These are phyloP conservation scores for Hydrozoanthus gracilis DNA, from an alignment of 92 coral and sea anemone species.

Conservation along the genomic window DNA sequence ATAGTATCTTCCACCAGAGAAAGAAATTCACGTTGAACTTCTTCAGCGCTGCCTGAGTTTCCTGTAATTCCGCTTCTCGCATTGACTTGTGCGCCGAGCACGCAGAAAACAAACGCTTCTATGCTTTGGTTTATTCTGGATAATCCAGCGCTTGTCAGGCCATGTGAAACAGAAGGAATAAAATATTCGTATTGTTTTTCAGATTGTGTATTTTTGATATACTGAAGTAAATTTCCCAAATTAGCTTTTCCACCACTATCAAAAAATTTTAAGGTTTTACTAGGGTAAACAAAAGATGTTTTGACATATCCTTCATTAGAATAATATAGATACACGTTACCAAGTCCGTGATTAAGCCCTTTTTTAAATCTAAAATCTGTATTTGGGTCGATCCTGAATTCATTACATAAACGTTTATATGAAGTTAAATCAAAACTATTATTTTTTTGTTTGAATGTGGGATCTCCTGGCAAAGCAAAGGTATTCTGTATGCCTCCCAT, in stretches of 20 bases:
- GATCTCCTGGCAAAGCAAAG: neutral
- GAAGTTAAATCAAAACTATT: neutral
- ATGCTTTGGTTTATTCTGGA: slow-evolving; percentile 42
- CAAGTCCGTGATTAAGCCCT: neutral
- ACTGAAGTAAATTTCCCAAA: neutral
- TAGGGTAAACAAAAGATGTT: neutral
- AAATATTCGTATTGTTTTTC: slow-evolving; percentile 36
- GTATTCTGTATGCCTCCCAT: slow-evolving; percentile 4
- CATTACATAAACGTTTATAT: neutral
- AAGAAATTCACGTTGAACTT: slow-evolving; percentile 7
- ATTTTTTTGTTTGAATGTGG: neutral
- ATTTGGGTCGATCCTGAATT: neutral
- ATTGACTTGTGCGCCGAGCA: neutral
- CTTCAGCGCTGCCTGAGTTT: slow-evolving; percentile 4
- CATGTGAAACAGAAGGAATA: slow-evolving; percentile 11
- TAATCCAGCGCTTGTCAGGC: slow-evolving; percentile 26
- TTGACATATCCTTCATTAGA: neutral
- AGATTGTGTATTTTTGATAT: neutral
- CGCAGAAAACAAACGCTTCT: slow-evolving; percentile 43
- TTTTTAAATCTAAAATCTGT: neutral
- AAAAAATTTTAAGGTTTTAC: neutral
- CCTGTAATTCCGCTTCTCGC: neutral
- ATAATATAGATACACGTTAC: neutral
- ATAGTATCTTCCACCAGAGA: neutral
- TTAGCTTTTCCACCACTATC: slow-evolving; percentile 30